These are phyloP conservation scores for Apis dorsata DNA, from an alignment of 1,140 invertebrate species.

Conservation along the genomic window DNA sequence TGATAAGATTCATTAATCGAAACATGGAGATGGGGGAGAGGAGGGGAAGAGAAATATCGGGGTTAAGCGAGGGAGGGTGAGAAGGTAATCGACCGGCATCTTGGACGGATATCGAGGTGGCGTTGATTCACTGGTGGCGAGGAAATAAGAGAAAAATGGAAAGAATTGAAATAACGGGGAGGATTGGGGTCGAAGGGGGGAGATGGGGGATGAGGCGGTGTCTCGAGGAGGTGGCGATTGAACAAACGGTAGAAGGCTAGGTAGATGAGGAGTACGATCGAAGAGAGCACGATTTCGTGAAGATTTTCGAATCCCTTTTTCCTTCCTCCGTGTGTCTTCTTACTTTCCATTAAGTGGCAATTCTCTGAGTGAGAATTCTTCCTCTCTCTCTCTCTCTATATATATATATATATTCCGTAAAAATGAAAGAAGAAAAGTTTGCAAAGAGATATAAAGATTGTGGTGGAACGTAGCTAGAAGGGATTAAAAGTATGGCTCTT, in stretches of 20 bases:
- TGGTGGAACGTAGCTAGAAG: too few species aligned
- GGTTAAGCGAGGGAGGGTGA: not conserved
- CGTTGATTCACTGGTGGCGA: conserved; percentile 49
- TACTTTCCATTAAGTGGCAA: conserved; percentile 42
- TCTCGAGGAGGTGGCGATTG: conserved; percentile 47
- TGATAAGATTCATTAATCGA: conserved; percentile 18
- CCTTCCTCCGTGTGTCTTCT: conserved; percentile 11
- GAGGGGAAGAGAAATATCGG: not conserved
- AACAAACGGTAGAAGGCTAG: conserved; percentile 11
- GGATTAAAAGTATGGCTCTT: conserved; percentile 14
- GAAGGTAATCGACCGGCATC: conserved; percentile 55
- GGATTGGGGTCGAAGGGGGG: conserved; percentile 16
- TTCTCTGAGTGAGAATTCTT: conserved; percentile 6
- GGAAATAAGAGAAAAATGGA: conserved; percentile 58
- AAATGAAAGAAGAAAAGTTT: too few species aligned
- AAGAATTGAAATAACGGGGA: conserved; percentile 58
- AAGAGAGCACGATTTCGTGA: conserved; percentile 50
- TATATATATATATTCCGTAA: too few species aligned
- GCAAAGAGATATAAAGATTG: too few species aligned
- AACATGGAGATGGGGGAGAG: not conserved
- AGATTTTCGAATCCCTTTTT: conserved; percentile 31
- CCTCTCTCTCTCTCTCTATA: not conserved
- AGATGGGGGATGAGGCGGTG: not conserved
- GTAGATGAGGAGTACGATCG: conserved; percentile 39
- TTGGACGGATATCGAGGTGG: conserved; percentile 53